Evolutionary conservation across 2,888 invertebrate species (phyloP), one percentile per base, ranked within the genome.

Genomic region (Ormyrus nitidulus): DNA sequence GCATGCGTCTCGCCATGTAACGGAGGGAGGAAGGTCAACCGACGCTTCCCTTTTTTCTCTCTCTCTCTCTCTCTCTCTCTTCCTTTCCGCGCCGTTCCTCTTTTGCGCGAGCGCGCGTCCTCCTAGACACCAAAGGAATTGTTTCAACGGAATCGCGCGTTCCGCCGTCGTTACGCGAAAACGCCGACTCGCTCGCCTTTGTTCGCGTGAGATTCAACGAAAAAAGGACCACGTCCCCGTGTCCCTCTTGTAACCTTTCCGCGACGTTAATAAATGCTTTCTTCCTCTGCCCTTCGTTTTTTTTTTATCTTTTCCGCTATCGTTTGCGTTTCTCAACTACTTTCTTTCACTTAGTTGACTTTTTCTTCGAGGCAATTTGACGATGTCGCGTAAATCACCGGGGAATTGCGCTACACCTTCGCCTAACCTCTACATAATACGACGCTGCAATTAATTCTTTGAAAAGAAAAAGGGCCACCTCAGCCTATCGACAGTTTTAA

Each of bases 201-300:
- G 59, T 71, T 59, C 13, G 11, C 1, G 9, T 65, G 19, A 13
- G 9, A 19, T 19, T 19, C 19, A 9, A 9, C 48, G 51, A 51
- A 65, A 65, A 19, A 51, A 51, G 19, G 51, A 49, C 8, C 13
- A 19, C 65, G 19, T 8, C 10, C 13, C 51, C 6, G 9, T 19
- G 11, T 19, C 51, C n/a, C 51, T 9, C 19, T 49, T 51, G n/a
- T 19, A 19, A 51, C 9, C 48, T 11, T 48, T 46, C 44, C 68
- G 48, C 70, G 81, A 82, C 85, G 83, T 85, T 85, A 85, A 85
- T 83, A 85, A 85, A 85, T 85, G 83, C 84, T 62, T 48, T 51
- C 4, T 13, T 10, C 75, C 75, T 69, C n/a, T 80, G 78, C 19
- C 19, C 19, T 19, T 19, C 19, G 19, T 19, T 19, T 19, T 2